Base-by-base conservation (phyloP, 2,113 vertebrate species). In the Murina feae region DNA sequence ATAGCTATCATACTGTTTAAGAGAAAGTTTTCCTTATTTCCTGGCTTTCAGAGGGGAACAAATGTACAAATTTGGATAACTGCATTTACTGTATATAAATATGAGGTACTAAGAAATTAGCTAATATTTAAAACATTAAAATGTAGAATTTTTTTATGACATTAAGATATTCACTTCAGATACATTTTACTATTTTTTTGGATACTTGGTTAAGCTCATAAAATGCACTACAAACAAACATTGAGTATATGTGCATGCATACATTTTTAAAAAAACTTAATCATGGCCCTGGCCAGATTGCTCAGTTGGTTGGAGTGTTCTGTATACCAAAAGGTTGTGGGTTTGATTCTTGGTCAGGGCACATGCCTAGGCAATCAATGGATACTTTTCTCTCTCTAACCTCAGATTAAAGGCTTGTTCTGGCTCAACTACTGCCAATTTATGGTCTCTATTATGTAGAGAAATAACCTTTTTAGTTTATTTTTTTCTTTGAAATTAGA, bases 131-230 rank as follows among this genome's bases (percentile, higher is more conserved):
- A 28, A 76, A 76, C 47, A 58, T 30, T 60, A 60, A 79, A 88
- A 28, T 85, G 7, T 39, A 47, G 44, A 82, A 11, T 71, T 85
- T 86, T 86, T 81, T 42, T 16, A 37, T 78, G 51, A 66, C 17
- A 82, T 66, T 91, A 89, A 81, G 80, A 80, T 66, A 76, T n/a
- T 71, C 44, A 95, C 37, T 95, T 92, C n/a, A 95, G 68, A 55
- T 35, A 88, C 5, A 1, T 25, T 55, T 68, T 81, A 93, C 3
- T 58, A 35, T 47, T 71, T 85, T 85, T 88, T 44, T 35, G 11
- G 49, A 84, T 84, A 66, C 10, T 25, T 84, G 9, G 32, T 83
- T 89, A 47, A 58, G 2, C 6, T 68, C 69, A 74, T 49, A 68
- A 75, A 63, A 14, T 32, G 84, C 20, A 87, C 3, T 81, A 17